phyloP scores from a whole-genome alignment of 2,113 vertebrate species.

The Xenopus borealis region DNA sequence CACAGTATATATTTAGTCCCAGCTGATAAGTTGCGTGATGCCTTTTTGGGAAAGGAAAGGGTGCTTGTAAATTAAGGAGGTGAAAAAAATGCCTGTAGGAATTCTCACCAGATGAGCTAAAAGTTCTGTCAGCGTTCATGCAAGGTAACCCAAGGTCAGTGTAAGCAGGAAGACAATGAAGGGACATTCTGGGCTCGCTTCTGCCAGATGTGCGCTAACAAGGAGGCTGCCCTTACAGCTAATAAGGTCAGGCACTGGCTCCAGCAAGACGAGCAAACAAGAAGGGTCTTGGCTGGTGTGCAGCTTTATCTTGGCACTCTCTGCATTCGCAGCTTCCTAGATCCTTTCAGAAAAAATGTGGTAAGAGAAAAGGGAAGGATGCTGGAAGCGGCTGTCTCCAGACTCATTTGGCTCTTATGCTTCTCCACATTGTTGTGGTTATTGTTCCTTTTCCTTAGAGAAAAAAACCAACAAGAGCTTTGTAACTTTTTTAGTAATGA shows the following conservation, averaged over 20 bases:
- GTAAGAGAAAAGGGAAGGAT: constrained; percentile 52
- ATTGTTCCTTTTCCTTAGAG: not conserved
- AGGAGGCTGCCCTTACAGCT: constrained; percentile 93
- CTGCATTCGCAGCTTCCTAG: constrained; percentile 79
- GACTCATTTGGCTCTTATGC: constrained; percentile 21
- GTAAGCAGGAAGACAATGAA: constrained; percentile 82
- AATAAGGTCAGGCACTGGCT: constrained; percentile 98
- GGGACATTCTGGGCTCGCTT: constrained; percentile 79
- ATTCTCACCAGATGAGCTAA: constrained; percentile 79
- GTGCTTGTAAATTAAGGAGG: not conserved
- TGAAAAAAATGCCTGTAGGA: constrained; percentile 54
- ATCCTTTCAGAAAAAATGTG: constrained; percentile 53
- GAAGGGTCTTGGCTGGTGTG: constrained; percentile 87
- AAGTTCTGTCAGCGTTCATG: constrained; percentile 82
- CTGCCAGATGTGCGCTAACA: constrained; percentile 95
- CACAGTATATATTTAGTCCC: no score
- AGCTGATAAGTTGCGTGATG: no score
- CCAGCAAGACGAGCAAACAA: constrained; percentile 96
- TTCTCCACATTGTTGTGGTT: constrained; percentile 20
- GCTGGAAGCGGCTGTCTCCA: constrained; percentile 15
- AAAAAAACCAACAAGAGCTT: not conserved
- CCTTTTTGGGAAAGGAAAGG: not conserved
- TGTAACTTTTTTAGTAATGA: no score
- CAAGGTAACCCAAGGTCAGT: constrained; percentile 81
- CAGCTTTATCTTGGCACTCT: constrained; percentile 84